phyloP scores from a whole-genome alignment of 2,113 vertebrate species.

The Turdus rufiventris region DNA sequence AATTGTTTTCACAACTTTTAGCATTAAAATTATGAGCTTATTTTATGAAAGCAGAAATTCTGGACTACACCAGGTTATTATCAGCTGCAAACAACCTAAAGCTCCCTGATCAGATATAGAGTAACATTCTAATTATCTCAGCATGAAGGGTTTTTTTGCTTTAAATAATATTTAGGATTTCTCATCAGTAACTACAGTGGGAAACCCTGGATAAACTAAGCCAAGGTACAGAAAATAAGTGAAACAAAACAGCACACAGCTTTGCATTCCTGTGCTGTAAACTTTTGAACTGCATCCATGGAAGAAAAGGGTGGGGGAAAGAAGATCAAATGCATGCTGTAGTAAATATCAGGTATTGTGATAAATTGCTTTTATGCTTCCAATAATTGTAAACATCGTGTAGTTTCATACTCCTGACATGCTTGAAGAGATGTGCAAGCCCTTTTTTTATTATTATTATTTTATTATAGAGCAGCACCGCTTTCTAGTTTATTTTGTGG shows the following conservation, averaged over 20 bases:
- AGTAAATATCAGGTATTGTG: not conserved
- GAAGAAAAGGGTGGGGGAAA: not conserved
- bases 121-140: not conserved
- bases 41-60: not conserved
- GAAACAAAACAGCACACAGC: not conserved
- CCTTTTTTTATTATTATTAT: not conserved
- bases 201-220: not conserved
- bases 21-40: not conserved
- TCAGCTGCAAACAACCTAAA: not conserved
- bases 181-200: not conserved
- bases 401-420: not conserved
- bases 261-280: not conserved
- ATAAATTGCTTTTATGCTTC: constrained; percentile 2
- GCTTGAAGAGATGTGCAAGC: not conserved
- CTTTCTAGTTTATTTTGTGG: not conserved
- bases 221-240: not conserved
- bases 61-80: not conserved
- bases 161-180: not conserved
- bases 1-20: not conserved
- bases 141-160: not conserved
- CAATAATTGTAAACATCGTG: not conserved
- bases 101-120: not conserved
- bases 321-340: not conserved
- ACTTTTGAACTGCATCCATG: not conserved
- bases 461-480: not conserved